These are phyloP conservation scores for Parotia lawesii DNA, from an alignment of 2,113 vertebrate genomes.

Conservation along the genomic window DNA sequence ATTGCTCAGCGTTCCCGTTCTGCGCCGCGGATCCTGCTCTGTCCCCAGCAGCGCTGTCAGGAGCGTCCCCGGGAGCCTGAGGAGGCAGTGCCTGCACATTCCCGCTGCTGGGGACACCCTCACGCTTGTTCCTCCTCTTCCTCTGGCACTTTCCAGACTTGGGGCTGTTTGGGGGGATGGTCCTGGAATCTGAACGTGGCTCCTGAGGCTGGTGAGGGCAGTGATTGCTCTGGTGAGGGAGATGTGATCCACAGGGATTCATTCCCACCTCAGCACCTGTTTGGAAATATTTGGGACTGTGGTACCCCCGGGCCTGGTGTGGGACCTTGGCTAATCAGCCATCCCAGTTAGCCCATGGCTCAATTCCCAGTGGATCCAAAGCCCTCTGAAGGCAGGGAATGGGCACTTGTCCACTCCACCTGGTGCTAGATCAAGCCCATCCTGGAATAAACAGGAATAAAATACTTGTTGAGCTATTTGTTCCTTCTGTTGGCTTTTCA, in stretches of 20 bases:
- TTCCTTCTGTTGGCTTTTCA: neutral
- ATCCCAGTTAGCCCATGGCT: neutral
- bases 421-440: neutral
- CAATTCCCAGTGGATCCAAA: neutral
- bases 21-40: accelerated
- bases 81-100: neutral
- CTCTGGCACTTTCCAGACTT: accelerated
- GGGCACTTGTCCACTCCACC: too few relatives aligned
- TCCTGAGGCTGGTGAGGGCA: neutral
- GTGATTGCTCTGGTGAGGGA: neutral
- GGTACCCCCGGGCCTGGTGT: neutral
- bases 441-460: neutral
- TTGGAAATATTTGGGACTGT: too few relatives aligned
- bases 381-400: neutral
- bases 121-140: accelerated
- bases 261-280: neutral
- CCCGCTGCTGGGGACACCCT: neutral
- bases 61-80: accelerated
- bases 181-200: neutral
- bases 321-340: neutral
- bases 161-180: neutral
- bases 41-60: accelerated
- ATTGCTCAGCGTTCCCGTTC: accelerated
- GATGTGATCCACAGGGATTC: neutral
- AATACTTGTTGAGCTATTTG: neutral